A percentile compares a stretch with the other conserved stretches of the same genome.
phyloP scores from a whole-genome alignment of 2,113 vertebrate species.

The Bos javanicus region DNA sequence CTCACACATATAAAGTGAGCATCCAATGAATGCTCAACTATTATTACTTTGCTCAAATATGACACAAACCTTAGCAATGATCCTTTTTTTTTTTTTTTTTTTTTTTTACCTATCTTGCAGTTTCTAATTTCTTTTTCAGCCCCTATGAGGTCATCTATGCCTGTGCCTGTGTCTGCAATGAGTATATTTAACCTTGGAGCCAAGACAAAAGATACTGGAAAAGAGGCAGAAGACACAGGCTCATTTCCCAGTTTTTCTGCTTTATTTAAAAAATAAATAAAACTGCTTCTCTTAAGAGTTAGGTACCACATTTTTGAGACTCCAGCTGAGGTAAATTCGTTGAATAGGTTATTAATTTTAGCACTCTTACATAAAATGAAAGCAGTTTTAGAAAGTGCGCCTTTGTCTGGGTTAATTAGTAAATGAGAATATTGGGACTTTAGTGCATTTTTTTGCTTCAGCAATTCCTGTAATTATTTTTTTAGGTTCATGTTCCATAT shows the following conservation, averaged over 20 bases:
- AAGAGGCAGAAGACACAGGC: constrained; percentile 35
- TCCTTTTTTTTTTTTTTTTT: background rate
- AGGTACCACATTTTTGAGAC: constrained; percentile 12
- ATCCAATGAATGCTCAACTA: background rate
- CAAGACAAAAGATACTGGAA: constrained; percentile 37
- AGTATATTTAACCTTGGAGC: constrained; percentile 55
- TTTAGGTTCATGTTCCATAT: background rate
- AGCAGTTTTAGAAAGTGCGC: constrained; percentile 18
- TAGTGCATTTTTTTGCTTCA: background rate
- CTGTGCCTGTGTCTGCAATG: constrained; percentile 27
- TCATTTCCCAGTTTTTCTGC: constrained; percentile 42
- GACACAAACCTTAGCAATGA: constrained; percentile 26
- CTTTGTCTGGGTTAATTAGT: constrained; percentile 54
- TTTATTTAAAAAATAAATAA: constrained; percentile 24
- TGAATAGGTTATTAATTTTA: constrained; percentile 55
- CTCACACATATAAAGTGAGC: background rate
- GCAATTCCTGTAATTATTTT: constrained; percentile 23
- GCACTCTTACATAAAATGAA: constrained; percentile 31
- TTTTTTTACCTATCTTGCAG: background rate
- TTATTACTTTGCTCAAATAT: constrained; percentile 6
- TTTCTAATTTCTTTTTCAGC: constrained; percentile 43
- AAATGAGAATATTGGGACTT: constrained; percentile 10
- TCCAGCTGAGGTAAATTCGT: constrained; percentile 38
- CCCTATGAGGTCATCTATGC: constrained; percentile 15
- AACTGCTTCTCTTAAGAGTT: constrained; percentile 2